Percentiles rank a stretch among this genome's conserved stretches.
These are phyloP conservation scores for Coelopa pilipes DNA, from an alignment of 2,888 invertebrate genomes.

Conservation along the genomic window DNA sequence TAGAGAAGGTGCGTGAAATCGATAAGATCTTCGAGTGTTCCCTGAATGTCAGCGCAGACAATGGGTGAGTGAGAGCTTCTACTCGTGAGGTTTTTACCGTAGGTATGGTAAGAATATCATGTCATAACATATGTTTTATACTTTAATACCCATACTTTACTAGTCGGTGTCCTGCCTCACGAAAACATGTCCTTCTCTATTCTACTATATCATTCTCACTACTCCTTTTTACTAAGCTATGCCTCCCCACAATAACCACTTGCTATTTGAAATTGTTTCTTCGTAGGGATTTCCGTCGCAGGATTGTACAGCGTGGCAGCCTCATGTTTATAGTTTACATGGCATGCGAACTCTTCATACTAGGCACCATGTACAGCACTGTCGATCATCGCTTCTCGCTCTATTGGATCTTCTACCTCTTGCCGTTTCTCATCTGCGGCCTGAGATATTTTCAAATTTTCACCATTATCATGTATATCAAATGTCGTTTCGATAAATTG, in stretches of 20 bases:
- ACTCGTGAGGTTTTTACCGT: too few relatives aligned
- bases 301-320: constrained; percentile 40
- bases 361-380: constrained; percentile 47
- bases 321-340: constrained; percentile 52
- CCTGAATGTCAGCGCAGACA: constrained; percentile 53
- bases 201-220: too few relatives aligned
- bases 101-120: too few relatives aligned
- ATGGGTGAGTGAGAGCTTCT: constrained; percentile 41
- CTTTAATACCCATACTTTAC: too few relatives aligned
- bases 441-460: constrained; percentile 62
- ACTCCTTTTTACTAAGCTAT: too few relatives aligned
- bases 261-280: too few relatives aligned
- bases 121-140: too few relatives aligned
- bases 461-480: constrained; percentile 53
- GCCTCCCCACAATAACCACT: too few relatives aligned
- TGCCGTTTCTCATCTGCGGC: constrained; percentile 56
- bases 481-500: constrained; percentile 55
- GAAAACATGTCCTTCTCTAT: too few relatives aligned
- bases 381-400: constrained; percentile 42
- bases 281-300: constrained; percentile 44
- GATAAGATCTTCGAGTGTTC: constrained; percentile 56
- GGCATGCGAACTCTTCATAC: constrained; percentile 49
- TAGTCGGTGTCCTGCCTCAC: too few relatives aligned
- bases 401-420: constrained; percentile 57
- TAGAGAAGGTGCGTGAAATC: constrained; percentile 53